These are phyloP conservation scores for Aulostomus chinensis DNA, from an alignment of 2,797 vertebrate genomes.

Conservation along the genomic window DNA sequence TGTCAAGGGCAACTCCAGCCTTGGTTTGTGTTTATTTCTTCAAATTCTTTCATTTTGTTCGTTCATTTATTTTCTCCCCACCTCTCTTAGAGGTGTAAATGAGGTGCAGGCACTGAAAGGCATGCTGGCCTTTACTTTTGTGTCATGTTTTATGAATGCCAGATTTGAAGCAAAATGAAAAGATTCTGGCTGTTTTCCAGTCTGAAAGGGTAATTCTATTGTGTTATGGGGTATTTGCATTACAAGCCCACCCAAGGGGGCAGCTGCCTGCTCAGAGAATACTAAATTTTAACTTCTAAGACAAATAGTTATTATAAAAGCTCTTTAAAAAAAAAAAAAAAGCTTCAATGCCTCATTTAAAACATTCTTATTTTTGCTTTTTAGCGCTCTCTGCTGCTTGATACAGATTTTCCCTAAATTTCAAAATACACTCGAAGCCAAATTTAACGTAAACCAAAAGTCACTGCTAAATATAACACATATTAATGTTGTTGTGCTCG, in stretches of 20 bases:
- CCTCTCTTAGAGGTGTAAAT: constrained; percentile 47
- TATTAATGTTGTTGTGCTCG: too few relatives aligned
- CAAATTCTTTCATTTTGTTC: constrained; percentile 33
- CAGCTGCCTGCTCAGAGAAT: constrained; percentile 24
- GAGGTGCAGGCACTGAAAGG: constrained; percentile 41
- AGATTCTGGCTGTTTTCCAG: constrained; percentile 28
- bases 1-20: constrained; percentile 95
- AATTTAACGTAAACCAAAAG: constrained; percentile 5
- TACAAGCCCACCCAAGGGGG: constrained; percentile 50
- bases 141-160: constrained; percentile 36
- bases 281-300: constrained; percentile 39
- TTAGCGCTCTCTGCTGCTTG: background rate
- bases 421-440: too few relatives aligned
- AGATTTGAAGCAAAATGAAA: constrained; percentile 45
- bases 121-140: constrained; percentile 37
- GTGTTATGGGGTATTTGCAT: constrained; percentile 47
- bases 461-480: background rate
- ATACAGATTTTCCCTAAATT: too few relatives aligned
- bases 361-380: constrained; percentile 15
- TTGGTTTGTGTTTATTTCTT: constrained; percentile 82
- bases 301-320: constrained; percentile 39
- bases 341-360: constrained; percentile 10
- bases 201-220: constrained; percentile 41
- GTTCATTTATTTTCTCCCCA: constrained; percentile 12
- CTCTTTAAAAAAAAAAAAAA: constrained; percentile 19